Evolutionary conservation across 2,797 vertebrate genomes (phyloP).

Genomic region (Brotogeris chrysoptera): DNA sequence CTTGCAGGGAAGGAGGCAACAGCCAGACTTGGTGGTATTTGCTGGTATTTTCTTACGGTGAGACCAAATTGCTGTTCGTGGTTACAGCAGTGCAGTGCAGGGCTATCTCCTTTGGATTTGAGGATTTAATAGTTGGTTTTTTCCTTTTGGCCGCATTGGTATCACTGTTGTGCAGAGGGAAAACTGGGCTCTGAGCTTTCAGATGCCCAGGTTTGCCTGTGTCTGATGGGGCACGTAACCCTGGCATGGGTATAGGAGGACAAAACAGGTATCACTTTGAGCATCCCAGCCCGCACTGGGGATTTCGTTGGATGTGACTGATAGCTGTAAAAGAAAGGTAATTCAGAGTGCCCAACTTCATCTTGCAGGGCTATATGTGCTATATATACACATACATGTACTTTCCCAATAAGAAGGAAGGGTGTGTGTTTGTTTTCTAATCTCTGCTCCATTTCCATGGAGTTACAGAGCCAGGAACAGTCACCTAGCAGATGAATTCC

Average conservation of each 20-base stretch:
- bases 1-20: neutral
- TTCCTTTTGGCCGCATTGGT: neutral
- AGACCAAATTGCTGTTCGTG: slow-evolving; percentile 8
- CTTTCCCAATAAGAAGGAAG: neutral
- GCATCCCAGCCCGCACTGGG: neutral
- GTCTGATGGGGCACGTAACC: neutral
- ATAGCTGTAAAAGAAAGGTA: neutral
- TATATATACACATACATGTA: accelerated
- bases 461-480: neutral
- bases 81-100: neutral
- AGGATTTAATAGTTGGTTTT: neutral
- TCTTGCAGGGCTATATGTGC: neutral
- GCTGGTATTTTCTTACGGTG: neutral
- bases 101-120: neutral
- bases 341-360: neutral
- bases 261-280: neutral
- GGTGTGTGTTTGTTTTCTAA: neutral
- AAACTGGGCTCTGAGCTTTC: neutral
- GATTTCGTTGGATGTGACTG: accelerated
- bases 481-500: slow-evolving; percentile 45
- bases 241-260: neutral
- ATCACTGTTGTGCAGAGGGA: accelerated
- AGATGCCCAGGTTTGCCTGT: accelerated
- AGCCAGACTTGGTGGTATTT: neutral
- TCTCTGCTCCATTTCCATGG: neutral